These are phyloP conservation scores for Thymallus thymallus DNA, from an alignment of 2,113 vertebrate species.

Conservation along the genomic window DNA sequence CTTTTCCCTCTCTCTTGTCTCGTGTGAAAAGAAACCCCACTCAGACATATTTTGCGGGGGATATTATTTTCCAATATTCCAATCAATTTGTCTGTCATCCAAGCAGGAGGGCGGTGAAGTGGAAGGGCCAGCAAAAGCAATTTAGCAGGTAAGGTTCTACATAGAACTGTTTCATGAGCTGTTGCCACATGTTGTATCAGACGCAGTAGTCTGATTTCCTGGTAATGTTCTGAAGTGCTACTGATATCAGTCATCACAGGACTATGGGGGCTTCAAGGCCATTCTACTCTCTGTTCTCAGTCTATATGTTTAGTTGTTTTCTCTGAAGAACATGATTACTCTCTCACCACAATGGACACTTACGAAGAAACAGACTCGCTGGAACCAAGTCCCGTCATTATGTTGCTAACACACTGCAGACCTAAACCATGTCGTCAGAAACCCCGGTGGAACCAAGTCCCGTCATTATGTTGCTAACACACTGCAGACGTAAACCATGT, in stretches of 20 bases:
- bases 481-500: no score
- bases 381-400: not conserved
- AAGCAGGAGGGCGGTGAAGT: constrained; percentile 81
- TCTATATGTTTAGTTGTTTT: constrained; percentile 19
- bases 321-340: not conserved
- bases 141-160: constrained; percentile 56
- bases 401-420: not conserved
- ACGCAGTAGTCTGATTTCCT: constrained; percentile 76
- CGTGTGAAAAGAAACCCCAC: constrained; percentile 46
- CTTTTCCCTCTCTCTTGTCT: constrained; percentile 50
- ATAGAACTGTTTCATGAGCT: constrained; percentile 83
- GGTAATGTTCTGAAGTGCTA: constrained; percentile 79
- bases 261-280: constrained; percentile 25
- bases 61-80: constrained; percentile 60
- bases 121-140: constrained; percentile 67
- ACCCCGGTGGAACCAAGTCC: no score
- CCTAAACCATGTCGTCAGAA: no score
- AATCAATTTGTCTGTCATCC: constrained; percentile 51
- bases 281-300: not conserved
- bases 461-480: not conserved
- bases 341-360: constrained; percentile 51
- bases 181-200: constrained; percentile 83
- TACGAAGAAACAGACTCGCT: not conserved
- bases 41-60: constrained; percentile 28
- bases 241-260: constrained; percentile 77